A percentile compares a stretch with the other conserved stretches of the same genome.
These are phyloP conservation scores for Mizuhopecten yessoensis DNA, from an alignment of 1,140 invertebrate species.

Conservation along the genomic window DNA sequence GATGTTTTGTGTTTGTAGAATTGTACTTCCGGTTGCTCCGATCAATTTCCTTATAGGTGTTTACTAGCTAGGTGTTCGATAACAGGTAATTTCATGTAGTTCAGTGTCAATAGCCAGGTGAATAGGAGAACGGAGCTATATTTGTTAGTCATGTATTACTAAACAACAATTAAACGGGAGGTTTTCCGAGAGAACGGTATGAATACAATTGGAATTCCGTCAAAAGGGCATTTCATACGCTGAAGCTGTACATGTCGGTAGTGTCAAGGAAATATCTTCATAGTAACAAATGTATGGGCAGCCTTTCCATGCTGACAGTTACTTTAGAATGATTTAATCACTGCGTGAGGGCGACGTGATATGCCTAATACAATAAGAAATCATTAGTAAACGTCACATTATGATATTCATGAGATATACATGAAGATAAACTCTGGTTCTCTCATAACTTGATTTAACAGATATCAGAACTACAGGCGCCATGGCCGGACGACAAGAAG, in stretches of 20 bases:
- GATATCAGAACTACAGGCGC: no score
- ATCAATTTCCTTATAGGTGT: neutral
- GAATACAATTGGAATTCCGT: neutral
- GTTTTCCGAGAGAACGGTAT: neutral
- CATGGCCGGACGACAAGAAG: conserved; percentile 7
- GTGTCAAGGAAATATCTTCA: no score
- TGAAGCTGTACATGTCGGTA: no score
- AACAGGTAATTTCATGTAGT: neutral
- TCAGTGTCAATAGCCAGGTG: neutral
- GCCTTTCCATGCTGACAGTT: no score
- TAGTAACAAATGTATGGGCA: no score
- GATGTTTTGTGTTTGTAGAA: neutral
- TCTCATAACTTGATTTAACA: no score
- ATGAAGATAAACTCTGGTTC: no score
- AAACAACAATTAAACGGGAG: neutral
- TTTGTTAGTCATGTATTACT: neutral
- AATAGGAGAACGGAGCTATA: neutral
- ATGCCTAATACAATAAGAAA: neutral
- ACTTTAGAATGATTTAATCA: neutral
- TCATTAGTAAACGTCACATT: no score
- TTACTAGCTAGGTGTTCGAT: neutral
- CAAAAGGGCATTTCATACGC: neutral
- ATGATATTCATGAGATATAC: no score
- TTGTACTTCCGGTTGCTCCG: neutral
- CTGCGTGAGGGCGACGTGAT: neutral